Base-by-base conservation (phyloP, 2,113 vertebrate genomes). In the Hippocampus barbouri region DNA sequence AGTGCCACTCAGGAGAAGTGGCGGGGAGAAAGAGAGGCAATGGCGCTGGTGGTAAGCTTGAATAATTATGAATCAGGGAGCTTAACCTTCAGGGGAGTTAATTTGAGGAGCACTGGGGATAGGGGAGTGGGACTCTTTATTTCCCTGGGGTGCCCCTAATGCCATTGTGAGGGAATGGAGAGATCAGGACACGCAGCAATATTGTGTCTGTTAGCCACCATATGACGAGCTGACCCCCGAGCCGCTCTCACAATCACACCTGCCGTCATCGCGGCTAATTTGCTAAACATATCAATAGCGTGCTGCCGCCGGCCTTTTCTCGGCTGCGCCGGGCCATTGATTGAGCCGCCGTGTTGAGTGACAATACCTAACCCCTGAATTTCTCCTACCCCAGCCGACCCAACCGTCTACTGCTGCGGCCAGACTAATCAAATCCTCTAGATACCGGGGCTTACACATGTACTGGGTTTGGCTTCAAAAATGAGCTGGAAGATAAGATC, bases 201-300 rank as follows among this genome's bases (percentile, higher is more conserved):
- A 93, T 92, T 83, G 86, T 91, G 90, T 93, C 89, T 92, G 91
- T 93, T 92, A 90, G 91, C 88, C 86, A 87, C 92, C 90, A 89
- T 91, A 91, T 90, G 92, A 92, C 86, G 88, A 86, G 79, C 86
- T 92, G 92, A 93, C 90, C 91, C 86, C 85, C 25, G 76, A 79
- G 80, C 82, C 47, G 63, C 27, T 51, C 71, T 73, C 84, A 85
- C 86, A 87, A 87, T 88, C 86, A 88, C 92, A 93, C 91, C 93
- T 93, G 93, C 90, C 88, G 81, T 90, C 91, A 90, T 90, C 90
- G 79, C 54, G 77, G 90, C 87, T 93, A 92, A 92, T 93, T 93
- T 91, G 90, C 91, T 92, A 93, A 94, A 92, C 90, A 91, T 91
- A 93, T 92, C 92, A 93, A 93, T 92, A 87, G 88, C 67, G 27